Evolutionary conservation across 1,140 invertebrate genomes (phyloP).

Genomic region (Caenorhabditis tropicalis): DNA sequence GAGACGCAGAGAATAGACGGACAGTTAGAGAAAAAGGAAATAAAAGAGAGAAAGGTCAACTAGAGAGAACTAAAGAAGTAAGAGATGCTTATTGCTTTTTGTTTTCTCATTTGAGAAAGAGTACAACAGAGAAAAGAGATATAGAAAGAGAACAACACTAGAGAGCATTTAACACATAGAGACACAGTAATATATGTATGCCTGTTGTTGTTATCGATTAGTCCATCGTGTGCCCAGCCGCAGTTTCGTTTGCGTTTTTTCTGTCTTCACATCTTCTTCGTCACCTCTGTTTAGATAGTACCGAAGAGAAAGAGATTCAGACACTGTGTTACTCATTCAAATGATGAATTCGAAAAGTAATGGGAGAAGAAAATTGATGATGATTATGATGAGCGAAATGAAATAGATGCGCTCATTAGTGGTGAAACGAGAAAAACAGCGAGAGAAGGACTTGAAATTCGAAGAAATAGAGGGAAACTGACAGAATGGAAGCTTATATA

Average conservation of each 20-base stretch:
- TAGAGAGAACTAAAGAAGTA: background rate
- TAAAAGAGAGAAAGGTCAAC: conserved; percentile 36
- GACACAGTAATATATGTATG: background rate
- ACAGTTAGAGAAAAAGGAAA: background rate
- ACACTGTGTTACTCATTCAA: background rate
- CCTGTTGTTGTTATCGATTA: conserved; percentile 33
- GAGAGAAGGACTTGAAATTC: too few relatives aligned
- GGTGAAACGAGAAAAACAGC: background rate
- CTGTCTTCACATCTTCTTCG: background rate
- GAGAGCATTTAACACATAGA: background rate
- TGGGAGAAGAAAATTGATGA: background rate
- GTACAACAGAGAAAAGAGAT: background rate
- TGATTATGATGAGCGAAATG: background rate
- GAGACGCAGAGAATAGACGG: background rate
- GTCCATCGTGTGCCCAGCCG: background rate
- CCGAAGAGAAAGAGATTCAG: background rate
- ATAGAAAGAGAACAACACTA: background rate
- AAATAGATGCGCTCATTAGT: background rate
- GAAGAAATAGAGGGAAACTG: too few relatives aligned
- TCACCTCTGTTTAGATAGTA: background rate
- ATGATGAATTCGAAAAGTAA: conserved; percentile 2
- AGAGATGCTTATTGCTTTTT: conserved; percentile 27
- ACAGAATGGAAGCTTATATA: too few relatives aligned
- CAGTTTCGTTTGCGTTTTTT: background rate
- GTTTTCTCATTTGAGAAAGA: conserved; percentile 8